phyloP scores from a whole-genome alignment of 1,140 invertebrate species.

The Heliconius congener region DNA sequence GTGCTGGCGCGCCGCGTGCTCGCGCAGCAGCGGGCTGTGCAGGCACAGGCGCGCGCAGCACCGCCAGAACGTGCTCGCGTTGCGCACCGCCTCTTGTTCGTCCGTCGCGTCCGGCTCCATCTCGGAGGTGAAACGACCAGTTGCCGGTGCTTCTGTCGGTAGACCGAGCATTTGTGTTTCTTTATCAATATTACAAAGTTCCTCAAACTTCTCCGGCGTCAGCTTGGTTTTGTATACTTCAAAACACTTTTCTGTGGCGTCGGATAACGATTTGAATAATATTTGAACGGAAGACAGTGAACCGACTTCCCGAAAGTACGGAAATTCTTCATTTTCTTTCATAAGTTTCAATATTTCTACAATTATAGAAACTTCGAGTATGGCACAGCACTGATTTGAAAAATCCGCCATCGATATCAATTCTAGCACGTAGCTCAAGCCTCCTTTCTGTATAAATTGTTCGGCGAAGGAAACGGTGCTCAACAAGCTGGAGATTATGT shows the following conservation, averaged over 20 bases:
- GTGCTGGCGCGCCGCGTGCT: slow-evolving; percentile 65
- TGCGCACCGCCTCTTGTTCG: slow-evolving; percentile 64
- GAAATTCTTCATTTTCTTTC: slow-evolving; percentile 62
- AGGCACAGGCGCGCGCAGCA: slow-evolving; percentile 82
- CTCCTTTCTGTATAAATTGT: slow-evolving; percentile 82
- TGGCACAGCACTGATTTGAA: slow-evolving; percentile 82
- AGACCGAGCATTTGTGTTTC: slow-evolving; percentile 50
- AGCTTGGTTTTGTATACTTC: slow-evolving; percentile 65
- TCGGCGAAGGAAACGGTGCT: slow-evolving; percentile 82
- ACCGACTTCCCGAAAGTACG: slow-evolving; percentile 65
- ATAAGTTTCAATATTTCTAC: slow-evolving; percentile 82
- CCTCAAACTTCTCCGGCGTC: slow-evolving; percentile 51
- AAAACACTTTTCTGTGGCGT: slow-evolving; percentile 74
- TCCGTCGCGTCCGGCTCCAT: slow-evolving; percentile 41
- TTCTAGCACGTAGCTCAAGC: slow-evolving; percentile 81
- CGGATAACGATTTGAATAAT: slow-evolving; percentile 80
- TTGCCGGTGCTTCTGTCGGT: background rate
- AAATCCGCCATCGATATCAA: slow-evolving; percentile 81
- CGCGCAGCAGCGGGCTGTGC: slow-evolving; percentile 82
- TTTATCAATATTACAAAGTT: slow-evolving; percentile 58
- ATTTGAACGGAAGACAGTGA: slow-evolving; percentile 76
- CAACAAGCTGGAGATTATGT: slow-evolving; percentile 83
- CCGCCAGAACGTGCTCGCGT: slow-evolving; percentile 80
- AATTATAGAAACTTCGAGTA: slow-evolving; percentile 84
- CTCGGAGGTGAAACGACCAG: too few relatives aligned